Base-by-base conservation (phyloP, 2,888 invertebrate species). In the Tyria jacobaeae region DNA sequence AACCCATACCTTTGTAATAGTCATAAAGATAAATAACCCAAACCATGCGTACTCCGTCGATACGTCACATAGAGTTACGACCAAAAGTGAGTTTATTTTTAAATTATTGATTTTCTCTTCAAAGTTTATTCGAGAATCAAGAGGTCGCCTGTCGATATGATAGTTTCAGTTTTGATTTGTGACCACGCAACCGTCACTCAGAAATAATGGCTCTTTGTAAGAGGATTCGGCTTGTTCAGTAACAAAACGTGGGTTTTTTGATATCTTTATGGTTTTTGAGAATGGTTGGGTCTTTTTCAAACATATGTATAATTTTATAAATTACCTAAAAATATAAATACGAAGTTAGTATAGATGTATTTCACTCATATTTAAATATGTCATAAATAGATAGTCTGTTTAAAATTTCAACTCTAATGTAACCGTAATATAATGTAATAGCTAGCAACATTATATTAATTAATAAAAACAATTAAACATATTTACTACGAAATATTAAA, bases 121-220 rank as follows among this genome's bases (percentile, higher is more conserved):
- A 10, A 57, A 53, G 31, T 44, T 58, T 41, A 49, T 50, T 31
- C 25, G 35, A 49, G 44, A 70, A 76, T 73, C 63, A 64, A 75
- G 70, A 58, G 64, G 54, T 31, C 21, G 61, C 64, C 70, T 74
- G 76, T 72, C 73, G 27, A 58, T 47, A 27, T 34, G 49, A 59
- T 39, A 24, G 49, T 66, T 62, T 53, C n/a, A 60, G 53, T 60
- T 71, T 64, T 71, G 75, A 75, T 74, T 80, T 71, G 74, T 69
- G 56, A 62, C 24, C 78, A 79, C 79, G 82, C 37, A 27, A 54
- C 63, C 58, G 48, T 47, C 48, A 53, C 57, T 62, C 49, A 49
- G 25, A 56, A 27, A 48, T 60, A 60, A 54, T 65, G 66, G 71
- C 76, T 76, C 76, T 79, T 78, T 73, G 73, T 71, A 34, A 44